Conservation (phyloP, 2,888 invertebrate genomes). For the Sinotaia quadrata region DNA sequence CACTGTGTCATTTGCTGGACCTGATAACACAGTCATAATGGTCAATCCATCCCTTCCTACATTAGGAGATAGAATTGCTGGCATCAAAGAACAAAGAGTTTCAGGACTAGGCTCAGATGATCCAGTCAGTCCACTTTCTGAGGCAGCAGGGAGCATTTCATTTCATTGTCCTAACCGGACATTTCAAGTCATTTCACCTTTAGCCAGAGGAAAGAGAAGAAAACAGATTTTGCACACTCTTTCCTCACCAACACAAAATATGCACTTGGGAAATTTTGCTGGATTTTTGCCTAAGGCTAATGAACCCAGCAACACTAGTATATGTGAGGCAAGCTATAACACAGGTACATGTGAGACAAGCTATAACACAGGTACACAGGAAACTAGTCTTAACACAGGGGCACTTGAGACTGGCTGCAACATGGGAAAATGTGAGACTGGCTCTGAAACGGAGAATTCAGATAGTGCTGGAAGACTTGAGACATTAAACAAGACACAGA, state of each 20-base stretch:
- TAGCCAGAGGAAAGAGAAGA: too few species aligned
- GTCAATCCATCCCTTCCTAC: slow-evolving; percentile 12
- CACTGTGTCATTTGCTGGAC: slow-evolving; percentile 17
- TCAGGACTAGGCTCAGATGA: background rate
- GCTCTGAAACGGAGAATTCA: too few species aligned
- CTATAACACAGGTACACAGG: background rate
- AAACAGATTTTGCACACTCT: background rate
- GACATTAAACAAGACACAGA: background rate
- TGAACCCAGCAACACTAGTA: too few species aligned
- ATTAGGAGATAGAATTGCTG: slow-evolving; percentile 2
- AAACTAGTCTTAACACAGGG: background rate
- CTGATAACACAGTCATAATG: slow-evolving; percentile 28
- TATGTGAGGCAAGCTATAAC: too few species aligned
- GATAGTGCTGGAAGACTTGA: too few species aligned
- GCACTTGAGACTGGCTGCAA: background rate
- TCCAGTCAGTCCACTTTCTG: background rate
- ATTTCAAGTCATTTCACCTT: background rate
- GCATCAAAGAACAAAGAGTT: slow-evolving; percentile 2
- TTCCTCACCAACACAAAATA: slow-evolving; percentile 1
- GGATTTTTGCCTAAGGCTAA: background rate
- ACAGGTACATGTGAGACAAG: too few species aligned
- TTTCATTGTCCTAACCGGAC: too few species aligned
- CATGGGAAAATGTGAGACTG: too few species aligned
- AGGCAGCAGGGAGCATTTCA: background rate
- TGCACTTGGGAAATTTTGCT: slow-evolving; percentile 7